Conservation (phyloP, 1,140 invertebrate species). For the Microplitis demolitor region DNA sequence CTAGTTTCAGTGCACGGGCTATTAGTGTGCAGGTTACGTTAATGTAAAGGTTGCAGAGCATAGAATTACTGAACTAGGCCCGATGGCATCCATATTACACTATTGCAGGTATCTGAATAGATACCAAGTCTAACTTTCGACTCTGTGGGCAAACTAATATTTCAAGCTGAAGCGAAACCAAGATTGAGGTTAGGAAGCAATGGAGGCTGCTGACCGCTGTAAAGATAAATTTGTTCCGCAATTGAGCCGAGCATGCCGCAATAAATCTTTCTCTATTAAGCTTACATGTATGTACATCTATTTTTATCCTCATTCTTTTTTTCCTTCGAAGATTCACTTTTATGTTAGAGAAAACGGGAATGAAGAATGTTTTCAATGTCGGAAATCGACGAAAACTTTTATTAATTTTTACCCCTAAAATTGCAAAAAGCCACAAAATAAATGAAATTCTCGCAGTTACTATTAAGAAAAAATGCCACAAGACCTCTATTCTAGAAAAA, state of each 20-base stretch:
- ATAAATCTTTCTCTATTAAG: constrained; percentile 58
- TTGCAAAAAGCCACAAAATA: too few species aligned
- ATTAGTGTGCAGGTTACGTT: too few species aligned
- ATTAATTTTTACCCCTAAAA: too few species aligned
- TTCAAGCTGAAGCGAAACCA: constrained; percentile 52
- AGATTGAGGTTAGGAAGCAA: constrained; percentile 57
- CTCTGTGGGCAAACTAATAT: constrained; percentile 55
- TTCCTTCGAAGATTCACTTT: too few species aligned
- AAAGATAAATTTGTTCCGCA: constrained; percentile 59
- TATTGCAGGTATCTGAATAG: not conserved
- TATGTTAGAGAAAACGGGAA: too few species aligned
- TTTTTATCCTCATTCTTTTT: not conserved
- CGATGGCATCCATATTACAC: not conserved
- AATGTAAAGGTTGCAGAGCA: not conserved
- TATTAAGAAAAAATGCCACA: too few species aligned
- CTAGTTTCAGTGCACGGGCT: too few species aligned
- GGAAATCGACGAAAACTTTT: too few species aligned
- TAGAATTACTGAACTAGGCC: not conserved
- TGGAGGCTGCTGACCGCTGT: constrained; percentile 53
- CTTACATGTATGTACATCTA: not conserved
- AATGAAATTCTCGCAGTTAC: too few species aligned
- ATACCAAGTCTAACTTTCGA: constrained; percentile 48
- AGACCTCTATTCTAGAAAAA: too few species aligned
- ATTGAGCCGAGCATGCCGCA: constrained; percentile 57
- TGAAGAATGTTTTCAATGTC: too few species aligned